A percentile compares a stretch with the other conserved stretches of the same genome.
Evolutionary conservation across 2,888 invertebrate genomes (phyloP).

Genomic region (Mythimna vitellina): DNA sequence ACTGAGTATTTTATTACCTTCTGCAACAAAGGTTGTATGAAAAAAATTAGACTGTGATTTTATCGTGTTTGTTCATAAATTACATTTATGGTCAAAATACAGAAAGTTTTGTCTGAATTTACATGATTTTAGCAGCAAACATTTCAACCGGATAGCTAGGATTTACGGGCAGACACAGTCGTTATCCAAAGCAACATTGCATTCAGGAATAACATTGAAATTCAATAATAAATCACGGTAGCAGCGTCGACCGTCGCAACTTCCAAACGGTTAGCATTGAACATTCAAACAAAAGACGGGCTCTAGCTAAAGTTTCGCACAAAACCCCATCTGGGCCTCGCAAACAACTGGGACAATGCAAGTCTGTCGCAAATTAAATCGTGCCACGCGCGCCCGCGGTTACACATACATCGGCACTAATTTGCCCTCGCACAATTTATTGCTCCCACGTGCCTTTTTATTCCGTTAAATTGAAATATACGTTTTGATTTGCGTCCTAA

Average conservation of each 20-base stretch:
- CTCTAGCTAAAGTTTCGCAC: slow-evolving; percentile 71
- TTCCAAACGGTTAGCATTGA: slow-evolving; percentile 70
- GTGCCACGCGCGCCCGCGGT: slow-evolving; percentile 71
- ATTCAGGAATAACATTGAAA: slow-evolving; percentile 66
- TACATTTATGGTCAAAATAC: slow-evolving; percentile 1
- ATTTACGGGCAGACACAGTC: slow-evolving; percentile 29
- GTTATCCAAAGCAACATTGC: slow-evolving; percentile 40
- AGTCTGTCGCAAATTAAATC: slow-evolving; percentile 79
- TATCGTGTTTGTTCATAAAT: neutral
- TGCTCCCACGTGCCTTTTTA: slow-evolving; percentile 75
- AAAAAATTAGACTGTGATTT: neutral
- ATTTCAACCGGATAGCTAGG: slow-evolving; percentile 22
- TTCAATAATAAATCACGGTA: slow-evolving; percentile 74
- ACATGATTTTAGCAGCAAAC: slow-evolving; percentile 13
- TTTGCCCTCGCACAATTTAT: slow-evolving; percentile 80
- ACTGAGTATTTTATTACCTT: too few species aligned
- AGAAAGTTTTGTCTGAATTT: slow-evolving; percentile 18
- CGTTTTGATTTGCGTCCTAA: slow-evolving; percentile 69
- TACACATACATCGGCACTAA: slow-evolving; percentile 80
- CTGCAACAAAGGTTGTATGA: neutral
- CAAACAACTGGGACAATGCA: slow-evolving; percentile 81
- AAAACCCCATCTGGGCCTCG: slow-evolving; percentile 73
- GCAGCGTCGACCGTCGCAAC: slow-evolving; percentile 63
- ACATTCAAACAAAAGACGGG: slow-evolving; percentile 76
- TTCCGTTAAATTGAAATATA: slow-evolving; percentile 72